Conservation (phyloP, 2,113 vertebrate genomes). For the Strigops habroptila region DNA sequence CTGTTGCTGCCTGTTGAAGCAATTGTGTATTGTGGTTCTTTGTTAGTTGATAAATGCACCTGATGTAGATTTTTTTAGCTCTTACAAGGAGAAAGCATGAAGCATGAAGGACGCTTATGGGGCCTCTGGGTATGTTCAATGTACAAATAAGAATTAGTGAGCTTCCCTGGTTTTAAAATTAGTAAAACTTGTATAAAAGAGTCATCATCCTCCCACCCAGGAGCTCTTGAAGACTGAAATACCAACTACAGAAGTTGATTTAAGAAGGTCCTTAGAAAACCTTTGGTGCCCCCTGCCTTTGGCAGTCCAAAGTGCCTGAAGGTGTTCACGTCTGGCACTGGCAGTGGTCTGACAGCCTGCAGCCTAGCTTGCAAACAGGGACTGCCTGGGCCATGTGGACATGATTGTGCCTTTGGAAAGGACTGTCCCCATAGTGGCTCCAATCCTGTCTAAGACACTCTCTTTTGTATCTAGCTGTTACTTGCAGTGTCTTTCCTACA, state of each 20-base stretch:
- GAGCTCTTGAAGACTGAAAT: background rate
- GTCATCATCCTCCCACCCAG: background rate
- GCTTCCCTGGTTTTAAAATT: background rate
- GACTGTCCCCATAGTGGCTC: background rate
- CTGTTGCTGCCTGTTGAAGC: background rate
- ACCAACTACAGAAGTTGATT: background rate
- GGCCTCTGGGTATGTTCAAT: background rate
- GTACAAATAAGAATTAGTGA: background rate
- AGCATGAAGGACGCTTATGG: background rate
- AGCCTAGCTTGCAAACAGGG: background rate
- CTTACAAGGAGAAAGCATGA: background rate
- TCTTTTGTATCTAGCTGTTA: background rate
- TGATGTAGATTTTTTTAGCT: background rate
- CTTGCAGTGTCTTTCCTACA: conserved; percentile 28
- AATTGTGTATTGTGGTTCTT: background rate
- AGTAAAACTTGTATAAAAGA: background rate
- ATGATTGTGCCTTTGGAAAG: background rate
- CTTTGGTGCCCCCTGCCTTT: background rate
- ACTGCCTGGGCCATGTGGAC: background rate
- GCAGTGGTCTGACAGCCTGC: background rate
- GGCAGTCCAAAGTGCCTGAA: background rate
- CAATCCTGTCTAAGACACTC: background rate
- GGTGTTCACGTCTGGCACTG: background rate
- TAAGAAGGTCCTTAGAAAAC: background rate
- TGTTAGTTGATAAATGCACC: background rate